phyloP scores from a whole-genome alignment of 2,113 vertebrate species.

The Zapornia atra region DNA sequence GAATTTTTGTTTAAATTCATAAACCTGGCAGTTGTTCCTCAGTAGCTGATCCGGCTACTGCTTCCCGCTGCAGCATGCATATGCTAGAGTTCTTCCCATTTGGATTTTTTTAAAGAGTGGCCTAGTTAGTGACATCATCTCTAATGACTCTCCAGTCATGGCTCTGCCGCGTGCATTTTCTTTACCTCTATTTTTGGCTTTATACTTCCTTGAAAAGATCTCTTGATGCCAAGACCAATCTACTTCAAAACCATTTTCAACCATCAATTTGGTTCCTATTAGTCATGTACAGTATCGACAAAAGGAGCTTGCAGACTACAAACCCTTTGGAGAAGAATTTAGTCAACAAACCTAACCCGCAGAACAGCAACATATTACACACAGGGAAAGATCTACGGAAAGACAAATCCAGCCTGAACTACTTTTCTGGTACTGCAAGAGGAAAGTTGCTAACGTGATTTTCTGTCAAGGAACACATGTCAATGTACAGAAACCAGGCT shows the following conservation, averaged over 20 bases:
- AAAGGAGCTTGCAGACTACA: not conserved
- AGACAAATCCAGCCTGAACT: not conserved
- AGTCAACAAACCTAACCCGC: not conserved
- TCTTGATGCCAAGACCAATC: not conserved
- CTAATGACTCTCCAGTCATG: not conserved
- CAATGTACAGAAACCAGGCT: not conserved
- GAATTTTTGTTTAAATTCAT: not conserved
- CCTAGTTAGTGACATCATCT: not conserved
- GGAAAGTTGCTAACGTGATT: not conserved
- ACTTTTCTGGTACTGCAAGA: not conserved
- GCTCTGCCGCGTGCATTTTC: not conserved
- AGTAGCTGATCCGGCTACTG: not conserved
- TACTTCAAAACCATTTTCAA: not conserved
- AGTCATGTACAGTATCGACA: not conserved
- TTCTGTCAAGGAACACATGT: slow-evolving; percentile 19
- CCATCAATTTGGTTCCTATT: not conserved
- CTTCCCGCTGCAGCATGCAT: not conserved
- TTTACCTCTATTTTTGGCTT: slow-evolving; percentile 1
- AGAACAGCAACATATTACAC: not conserved
- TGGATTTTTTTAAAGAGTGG: not conserved
- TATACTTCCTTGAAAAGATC: not conserved
- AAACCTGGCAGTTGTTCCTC: not conserved
- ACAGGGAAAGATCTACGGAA: not conserved
- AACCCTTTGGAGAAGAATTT: not conserved
- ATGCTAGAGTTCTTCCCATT: not conserved